phyloP scores from a whole-genome alignment of 1,140 invertebrate genomes.

The Psix sp. region DNA sequence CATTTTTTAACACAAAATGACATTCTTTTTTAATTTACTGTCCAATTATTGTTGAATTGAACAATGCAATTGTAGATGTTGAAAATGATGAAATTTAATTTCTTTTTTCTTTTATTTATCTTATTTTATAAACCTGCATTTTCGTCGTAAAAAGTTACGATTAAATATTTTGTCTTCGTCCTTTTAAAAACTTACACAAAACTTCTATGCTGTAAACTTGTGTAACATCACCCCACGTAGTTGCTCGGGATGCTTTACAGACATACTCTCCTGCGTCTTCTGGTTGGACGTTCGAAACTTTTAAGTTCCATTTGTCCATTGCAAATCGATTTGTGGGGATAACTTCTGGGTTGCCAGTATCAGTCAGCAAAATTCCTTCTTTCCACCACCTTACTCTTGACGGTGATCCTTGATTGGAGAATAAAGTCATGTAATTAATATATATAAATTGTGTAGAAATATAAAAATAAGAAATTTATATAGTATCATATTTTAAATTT shows the following conservation, averaged over 20 bases:
- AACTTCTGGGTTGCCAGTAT: slow-evolving; percentile 78
- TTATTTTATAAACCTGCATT: too few species aligned
- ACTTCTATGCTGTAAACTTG: slow-evolving; percentile 87
- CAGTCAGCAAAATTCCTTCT: slow-evolving; percentile 79
- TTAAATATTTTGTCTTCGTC: not conserved
- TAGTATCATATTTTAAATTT: too few species aligned
- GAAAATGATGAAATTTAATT: too few species aligned
- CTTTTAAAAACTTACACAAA: slow-evolving; percentile 84
- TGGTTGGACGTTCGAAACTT: slow-evolving; percentile 80
- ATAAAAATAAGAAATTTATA: too few species aligned
- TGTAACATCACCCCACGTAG: slow-evolving; percentile 79
- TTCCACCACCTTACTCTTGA: slow-evolving; percentile 80
- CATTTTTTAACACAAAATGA: too few species aligned
- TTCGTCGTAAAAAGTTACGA: not conserved
- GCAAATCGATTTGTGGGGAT: slow-evolving; percentile 77
- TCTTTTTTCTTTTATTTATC: too few species aligned
- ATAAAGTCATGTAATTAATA: not conserved
- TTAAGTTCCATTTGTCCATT: slow-evolving; percentile 84
- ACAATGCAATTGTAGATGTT: too few species aligned
- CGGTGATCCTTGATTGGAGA: slow-evolving; percentile 36
- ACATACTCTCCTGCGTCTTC: slow-evolving; percentile 85
- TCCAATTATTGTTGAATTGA: too few species aligned
- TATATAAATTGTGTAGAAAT: too few species aligned
- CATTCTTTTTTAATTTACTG: too few species aligned
- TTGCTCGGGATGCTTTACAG: slow-evolving; percentile 81